phyloP scores from a whole-genome alignment of 2,113 vertebrate genomes.

The Callithrix jacchus region DNA sequence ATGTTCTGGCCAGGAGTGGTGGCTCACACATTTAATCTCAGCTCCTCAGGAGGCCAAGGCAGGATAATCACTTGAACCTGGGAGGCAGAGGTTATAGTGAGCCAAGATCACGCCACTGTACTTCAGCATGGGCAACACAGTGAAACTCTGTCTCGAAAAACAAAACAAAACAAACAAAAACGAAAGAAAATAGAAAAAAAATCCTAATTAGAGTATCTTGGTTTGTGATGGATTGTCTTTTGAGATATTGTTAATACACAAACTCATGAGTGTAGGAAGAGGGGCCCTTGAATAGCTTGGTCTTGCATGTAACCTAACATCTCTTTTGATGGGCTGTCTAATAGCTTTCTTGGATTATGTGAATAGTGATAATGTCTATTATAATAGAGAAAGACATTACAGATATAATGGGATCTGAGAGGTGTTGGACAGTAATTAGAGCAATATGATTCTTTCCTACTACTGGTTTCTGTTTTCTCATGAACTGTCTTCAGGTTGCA shows the following conservation, averaged over 20 bases:
- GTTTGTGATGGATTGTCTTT: background rate
- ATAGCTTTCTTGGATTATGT: background rate
- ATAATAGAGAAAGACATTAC: background rate
- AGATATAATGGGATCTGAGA: background rate
- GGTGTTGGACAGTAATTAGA: accelerated
- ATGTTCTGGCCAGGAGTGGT: no score
- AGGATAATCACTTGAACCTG: no score
- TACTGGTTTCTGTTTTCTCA: background rate
- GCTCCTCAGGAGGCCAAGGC: no score
- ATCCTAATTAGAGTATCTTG: background rate
- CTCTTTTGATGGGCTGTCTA: background rate
- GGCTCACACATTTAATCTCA: no score
- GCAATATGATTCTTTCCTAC: background rate
- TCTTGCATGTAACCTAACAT: background rate
- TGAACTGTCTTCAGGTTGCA: background rate
- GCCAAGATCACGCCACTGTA: no score
- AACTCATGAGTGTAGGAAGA: background rate
- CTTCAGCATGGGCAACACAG: no score
- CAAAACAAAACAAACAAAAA: no score
- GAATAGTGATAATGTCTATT: background rate
- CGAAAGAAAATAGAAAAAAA: background rate
- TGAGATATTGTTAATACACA: background rate
- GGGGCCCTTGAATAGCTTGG: accelerated
- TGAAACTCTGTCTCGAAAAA: no score
- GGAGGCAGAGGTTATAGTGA: no score